A percentile compares a stretch with the other conserved stretches of the same genome.
Evolutionary conservation across 2,113 vertebrate species (phyloP).

Genomic region (Chlamydotis undulata): DNA sequence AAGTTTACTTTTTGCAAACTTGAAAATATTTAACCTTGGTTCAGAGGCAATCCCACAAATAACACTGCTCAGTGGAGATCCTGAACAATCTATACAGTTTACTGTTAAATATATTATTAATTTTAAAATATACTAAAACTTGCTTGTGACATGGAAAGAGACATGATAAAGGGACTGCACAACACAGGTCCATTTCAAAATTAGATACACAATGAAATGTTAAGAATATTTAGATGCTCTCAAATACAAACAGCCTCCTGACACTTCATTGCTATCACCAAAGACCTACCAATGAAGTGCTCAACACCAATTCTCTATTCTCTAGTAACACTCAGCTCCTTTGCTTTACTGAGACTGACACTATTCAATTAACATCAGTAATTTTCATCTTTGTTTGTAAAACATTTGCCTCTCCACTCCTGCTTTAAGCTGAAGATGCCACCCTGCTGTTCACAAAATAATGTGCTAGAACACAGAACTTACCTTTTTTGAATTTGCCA

Average conservation of each 20-base stretch:
- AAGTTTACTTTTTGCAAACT: background rate
- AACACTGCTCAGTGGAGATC: background rate
- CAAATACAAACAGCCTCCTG: background rate
- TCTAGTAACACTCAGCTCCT: background rate
- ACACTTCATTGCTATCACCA: background rate
- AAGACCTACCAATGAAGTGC: background rate
- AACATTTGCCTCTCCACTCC: background rate
- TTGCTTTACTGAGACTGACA: background rate
- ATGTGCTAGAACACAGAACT: background rate
- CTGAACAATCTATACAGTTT: background rate
- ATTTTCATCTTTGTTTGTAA: background rate
- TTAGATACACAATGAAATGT: background rate
- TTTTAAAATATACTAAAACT: background rate
- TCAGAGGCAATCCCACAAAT: background rate
- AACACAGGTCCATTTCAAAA: background rate
- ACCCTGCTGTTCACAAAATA: background rate
- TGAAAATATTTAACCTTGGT: background rate
- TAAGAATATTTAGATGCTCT: background rate
- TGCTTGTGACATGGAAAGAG: background rate
- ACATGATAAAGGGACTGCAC: background rate
- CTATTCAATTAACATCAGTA: background rate
- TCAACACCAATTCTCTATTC: background rate
- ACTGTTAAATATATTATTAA: background rate
- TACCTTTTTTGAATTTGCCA: slow-evolving; percentile 85
- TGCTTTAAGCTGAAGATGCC: background rate